Conservation (phyloP, 2,888 invertebrate species). For the Slavum lentiscoides region DNA sequence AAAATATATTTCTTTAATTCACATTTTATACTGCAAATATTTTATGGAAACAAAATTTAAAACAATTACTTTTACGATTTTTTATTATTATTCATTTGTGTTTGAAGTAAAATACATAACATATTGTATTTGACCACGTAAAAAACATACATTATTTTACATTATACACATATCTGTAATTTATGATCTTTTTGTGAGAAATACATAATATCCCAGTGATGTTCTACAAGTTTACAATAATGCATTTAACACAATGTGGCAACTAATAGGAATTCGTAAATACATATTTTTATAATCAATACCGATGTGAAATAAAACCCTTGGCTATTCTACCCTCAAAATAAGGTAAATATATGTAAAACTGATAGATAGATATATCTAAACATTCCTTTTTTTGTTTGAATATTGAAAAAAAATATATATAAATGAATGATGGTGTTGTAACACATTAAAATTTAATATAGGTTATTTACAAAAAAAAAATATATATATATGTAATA, state of each 20-base stretch:
- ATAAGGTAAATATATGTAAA: not conserved
- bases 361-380: not conserved
- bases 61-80: no score
- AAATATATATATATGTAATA: not conserved
- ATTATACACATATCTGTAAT: no score
- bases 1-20: no score
- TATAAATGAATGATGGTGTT: not conserved
- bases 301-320: not conserved
- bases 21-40: no score
- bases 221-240: not conserved
- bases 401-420: conserved; percentile 16
- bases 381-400: not conserved
- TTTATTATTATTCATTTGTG: no score
- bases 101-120: not conserved
- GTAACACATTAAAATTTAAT: conserved; percentile 1
- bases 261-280: not conserved
- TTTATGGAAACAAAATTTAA: no score
- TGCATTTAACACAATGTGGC: conserved; percentile 3
- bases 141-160: no score
- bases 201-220: not conserved
- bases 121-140: not conserved
- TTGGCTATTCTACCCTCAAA: conserved; percentile 1
- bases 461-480: conserved; percentile 29
- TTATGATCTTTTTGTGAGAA: not conserved
- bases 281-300: not conserved